Evolutionary conservation across 1,140 invertebrate genomes (phyloP), one percentile per base, ranked within the genome.

Genomic region (Centruroides vittatus): DNA sequence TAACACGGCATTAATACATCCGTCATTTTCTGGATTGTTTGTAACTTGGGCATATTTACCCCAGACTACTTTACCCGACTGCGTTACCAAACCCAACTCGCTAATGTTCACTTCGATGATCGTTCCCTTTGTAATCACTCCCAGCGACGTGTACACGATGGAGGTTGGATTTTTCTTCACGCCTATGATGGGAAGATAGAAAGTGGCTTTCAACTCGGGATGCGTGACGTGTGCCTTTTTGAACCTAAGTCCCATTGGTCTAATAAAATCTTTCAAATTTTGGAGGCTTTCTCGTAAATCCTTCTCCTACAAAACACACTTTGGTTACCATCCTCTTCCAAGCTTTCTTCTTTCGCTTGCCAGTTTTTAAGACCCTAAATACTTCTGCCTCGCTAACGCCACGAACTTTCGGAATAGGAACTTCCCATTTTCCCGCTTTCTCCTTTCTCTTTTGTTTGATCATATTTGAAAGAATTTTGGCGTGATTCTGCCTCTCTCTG

Each of bases 251-350:
- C 88, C 95, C 97, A 99, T 99, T 0, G 97, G 97, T 66, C 97
- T 76, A 61, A 99, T 99, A 71, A n/a, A 99, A 99, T 63, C 97
- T 80, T 75, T 99, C 97, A 78, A 96, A 99, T 72, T 99, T 99
- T 0, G 96, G 96, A 57, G 97, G 97, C 78, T 99, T 99, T 55
- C 97, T 79, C 0, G 97, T 99, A 69, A 99, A 99, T 49, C 86
- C 91, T 73, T 99, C 96, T 0, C 95, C 95, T 35, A 99, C 97
- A 78, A 84, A 99, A 60, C 89, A 93, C 0, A 95, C 92, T 82
- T 99, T 99, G 0, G 95, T 99, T 0, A 99, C 93, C 93, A 99
- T 98, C 63, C 97, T 78, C 71, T 99, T 99, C 97, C 97, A 99
- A 0, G 88, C 90, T 78, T 99, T 99, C 55, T 94, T 78, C 72